A percentile compares a stretch with the other conserved stretches of the same genome.
Conservation (phyloP, 2,797 vertebrate species). For the Sciurus vulgaris region DNA sequence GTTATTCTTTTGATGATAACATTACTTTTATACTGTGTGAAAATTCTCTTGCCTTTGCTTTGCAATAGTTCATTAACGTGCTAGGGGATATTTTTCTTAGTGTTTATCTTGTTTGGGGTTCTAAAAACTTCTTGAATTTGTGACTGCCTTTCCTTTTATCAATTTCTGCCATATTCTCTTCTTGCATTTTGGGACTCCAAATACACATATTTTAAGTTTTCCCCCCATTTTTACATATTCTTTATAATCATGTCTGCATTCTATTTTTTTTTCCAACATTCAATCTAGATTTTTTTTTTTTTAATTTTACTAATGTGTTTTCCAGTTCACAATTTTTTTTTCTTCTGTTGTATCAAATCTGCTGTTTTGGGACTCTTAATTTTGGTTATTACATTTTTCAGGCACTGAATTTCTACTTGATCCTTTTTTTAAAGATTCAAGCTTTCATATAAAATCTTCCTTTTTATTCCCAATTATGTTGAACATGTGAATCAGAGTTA, state of each 20-base stretch:
- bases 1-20: background rate
- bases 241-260: background rate
- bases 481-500: background rate
- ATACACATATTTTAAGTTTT: background rate
- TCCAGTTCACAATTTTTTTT: slow-evolving; percentile 1
- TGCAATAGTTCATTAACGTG: background rate
- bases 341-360: background rate
- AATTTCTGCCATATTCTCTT: background rate
- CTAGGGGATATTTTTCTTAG: background rate
- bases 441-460: background rate
- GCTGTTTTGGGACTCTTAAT: background rate
- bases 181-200: background rate
- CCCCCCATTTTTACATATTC: background rate
- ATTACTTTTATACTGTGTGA: background rate
- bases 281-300: background rate
- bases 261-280: background rate
- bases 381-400: background rate
- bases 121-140: background rate
- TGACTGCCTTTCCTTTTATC: background rate
- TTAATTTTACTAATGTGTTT: background rate
- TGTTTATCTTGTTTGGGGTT: background rate
- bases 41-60: background rate
- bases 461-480: background rate
- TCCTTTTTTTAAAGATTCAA: background rate
- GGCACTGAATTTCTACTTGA: background rate